Evolutionary conservation across 2,113 vertebrate genomes (phyloP).

Genomic region (Callaeas wilsoni): DNA sequence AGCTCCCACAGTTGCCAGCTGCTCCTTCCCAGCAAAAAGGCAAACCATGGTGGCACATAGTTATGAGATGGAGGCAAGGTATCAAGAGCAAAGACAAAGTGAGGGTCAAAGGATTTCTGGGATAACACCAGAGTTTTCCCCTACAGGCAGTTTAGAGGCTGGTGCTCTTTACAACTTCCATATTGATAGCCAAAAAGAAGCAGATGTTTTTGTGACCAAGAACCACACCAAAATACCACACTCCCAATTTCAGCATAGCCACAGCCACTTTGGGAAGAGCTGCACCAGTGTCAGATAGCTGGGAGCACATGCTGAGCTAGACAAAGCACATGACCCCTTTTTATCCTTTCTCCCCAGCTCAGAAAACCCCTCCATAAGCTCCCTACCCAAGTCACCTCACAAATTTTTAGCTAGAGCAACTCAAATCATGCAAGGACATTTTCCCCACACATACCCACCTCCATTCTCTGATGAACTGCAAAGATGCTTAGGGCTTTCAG

Average conservation of each 20-base stretch:
- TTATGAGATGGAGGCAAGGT: not conserved
- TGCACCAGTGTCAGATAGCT: not conserved
- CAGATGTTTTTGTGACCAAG: not conserved
- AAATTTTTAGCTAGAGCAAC: not conserved
- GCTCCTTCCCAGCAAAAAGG: slow-evolving; percentile 10
- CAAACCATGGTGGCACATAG: not conserved
- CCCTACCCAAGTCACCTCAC: not conserved
- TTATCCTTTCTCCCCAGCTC: not conserved
- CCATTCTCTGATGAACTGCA: not conserved
- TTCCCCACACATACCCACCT: not conserved
- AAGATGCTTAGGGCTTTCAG: not conserved
- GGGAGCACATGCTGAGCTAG: not conserved
- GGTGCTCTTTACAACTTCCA: not conserved
- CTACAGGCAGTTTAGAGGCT: not conserved
- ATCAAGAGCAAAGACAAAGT: not conserved
- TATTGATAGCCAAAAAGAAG: not conserved
- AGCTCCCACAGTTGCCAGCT: not conserved
- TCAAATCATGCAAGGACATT: not conserved
- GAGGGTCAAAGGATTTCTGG: not conserved
- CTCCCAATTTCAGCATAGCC: not conserved
- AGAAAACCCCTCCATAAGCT: not conserved
- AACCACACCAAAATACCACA: not conserved
- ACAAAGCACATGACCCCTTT: not conserved
- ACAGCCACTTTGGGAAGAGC: not conserved
- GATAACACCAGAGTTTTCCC: not conserved